phyloP scores from a whole-genome alignment of 2,113 vertebrate species.

The Anseranas semipalmata region DNA sequence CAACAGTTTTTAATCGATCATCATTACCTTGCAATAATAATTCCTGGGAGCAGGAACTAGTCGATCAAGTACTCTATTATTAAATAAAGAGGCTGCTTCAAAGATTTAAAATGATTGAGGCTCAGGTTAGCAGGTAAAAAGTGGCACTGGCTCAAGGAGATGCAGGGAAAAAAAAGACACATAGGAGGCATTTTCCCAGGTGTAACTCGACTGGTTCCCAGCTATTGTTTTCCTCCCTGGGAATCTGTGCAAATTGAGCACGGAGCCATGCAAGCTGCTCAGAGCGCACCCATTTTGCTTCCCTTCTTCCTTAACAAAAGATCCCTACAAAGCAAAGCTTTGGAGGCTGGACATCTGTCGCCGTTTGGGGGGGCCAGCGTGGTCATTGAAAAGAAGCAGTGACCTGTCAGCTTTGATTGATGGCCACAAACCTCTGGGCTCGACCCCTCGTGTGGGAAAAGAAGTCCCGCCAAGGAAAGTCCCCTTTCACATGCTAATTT shows the following conservation, averaged over 20 bases:
- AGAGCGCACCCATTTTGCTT: constrained; percentile 46
- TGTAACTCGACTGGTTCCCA: constrained; percentile 71
- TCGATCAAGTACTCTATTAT: not conserved
- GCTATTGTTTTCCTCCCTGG: constrained; percentile 78
- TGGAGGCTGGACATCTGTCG: constrained; percentile 89
- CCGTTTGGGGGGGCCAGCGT: constrained; percentile 73
- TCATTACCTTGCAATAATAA: not conserved
- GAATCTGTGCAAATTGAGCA: constrained; percentile 60
- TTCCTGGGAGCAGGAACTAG: constrained; percentile 3
- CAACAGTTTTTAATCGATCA: constrained; percentile 45
- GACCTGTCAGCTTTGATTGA: constrained; percentile 91
- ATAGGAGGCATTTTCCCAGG: constrained; percentile 67
- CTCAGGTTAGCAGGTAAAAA: constrained; percentile 59
- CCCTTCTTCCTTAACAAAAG: constrained; percentile 63
- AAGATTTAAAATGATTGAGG: not conserved
- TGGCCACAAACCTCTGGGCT: constrained; percentile 79
- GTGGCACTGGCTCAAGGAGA: not conserved
- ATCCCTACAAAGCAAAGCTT: constrained; percentile 67
- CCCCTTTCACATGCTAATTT: constrained; percentile 89
- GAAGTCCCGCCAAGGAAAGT: constrained; percentile 79
- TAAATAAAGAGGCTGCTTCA: not conserved
- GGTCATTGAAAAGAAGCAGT: constrained; percentile 85
- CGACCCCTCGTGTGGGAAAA: constrained; percentile 88
- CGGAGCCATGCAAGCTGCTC: constrained; percentile 55
- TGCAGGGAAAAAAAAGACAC: not conserved